These are phyloP conservation scores for Leptopilina boulardi DNA, from an alignment of 1,140 invertebrate species.

Conservation along the genomic window DNA sequence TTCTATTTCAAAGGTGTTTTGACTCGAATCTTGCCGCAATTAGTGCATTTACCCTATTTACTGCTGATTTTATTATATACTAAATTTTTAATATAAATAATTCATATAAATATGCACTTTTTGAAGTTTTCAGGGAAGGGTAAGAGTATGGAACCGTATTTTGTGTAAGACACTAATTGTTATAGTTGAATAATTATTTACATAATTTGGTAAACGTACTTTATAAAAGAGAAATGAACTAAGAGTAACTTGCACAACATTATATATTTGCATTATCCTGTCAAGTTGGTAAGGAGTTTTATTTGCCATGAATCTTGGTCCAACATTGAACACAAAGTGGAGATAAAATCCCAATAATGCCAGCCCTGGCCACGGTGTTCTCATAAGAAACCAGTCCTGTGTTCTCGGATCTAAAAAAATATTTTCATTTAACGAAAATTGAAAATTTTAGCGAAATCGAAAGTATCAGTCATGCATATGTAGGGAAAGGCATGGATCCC, in stretches of 20 bases:
- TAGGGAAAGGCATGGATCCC: too few relatives aligned
- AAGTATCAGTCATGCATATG: too few relatives aligned
- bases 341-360: slow-evolving; percentile 81
- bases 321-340: slow-evolving; percentile 81
- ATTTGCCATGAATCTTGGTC: slow-evolving; percentile 85
- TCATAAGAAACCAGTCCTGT: slow-evolving; percentile 79
- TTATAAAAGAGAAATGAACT: slow-evolving; percentile 80
- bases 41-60: too few relatives aligned
- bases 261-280: slow-evolving; percentile 85
- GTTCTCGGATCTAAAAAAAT: slow-evolving; percentile 78
- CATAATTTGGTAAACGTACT: slow-evolving; percentile 72
- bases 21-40: too few relatives aligned
- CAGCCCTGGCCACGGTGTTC: slow-evolving; percentile 77
- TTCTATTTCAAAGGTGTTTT: too few relatives aligned
- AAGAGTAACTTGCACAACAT: slow-evolving; percentile 83
- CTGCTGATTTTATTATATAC: too few relatives aligned
- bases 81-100: too few relatives aligned
- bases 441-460: too few relatives aligned
- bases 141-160: too few relatives aligned
- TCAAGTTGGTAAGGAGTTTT: slow-evolving; percentile 84
- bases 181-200: too few relatives aligned
- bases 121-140: too few relatives aligned
- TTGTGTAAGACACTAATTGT: slow-evolving; percentile 3
- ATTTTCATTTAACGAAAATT: background rate
- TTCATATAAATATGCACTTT: too few relatives aligned